Base-by-base conservation (phyloP, 2,888 invertebrate genomes). In the Tribolium freemani region DNA sequence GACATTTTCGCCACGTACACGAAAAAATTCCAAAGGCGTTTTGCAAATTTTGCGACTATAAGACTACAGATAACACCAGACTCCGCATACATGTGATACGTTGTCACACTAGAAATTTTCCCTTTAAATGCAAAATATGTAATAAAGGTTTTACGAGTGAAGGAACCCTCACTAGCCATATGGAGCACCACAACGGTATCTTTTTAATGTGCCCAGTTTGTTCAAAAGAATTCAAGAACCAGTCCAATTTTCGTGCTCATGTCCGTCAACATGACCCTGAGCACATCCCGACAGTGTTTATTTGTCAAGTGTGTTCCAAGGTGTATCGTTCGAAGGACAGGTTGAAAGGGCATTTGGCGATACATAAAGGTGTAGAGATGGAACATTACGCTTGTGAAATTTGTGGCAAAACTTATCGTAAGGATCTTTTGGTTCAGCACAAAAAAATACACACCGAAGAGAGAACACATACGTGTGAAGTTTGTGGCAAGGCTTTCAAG, bases 401-500 rank as follows among this genome's bases (percentile, higher is more conserved):
- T n/a, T n/a, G n/a, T n/a, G n/a, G n/a, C n/a, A n/a, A n/a, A n/a
- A n/a, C n/a, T n/a, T n/a, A n/a, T n/a, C n/a, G n/a, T n/a, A n/a
- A n/a, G n/a, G n/a, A n/a, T n/a, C 9, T 2, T 31, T 31, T 31
- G 31, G 2, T 1, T 31, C 31, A 1, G 38, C 38, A 38, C 8
- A 38, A 38, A n/a, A 38, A 38, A 8, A 38, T 38, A 72, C 90
- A 90, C 74, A 88, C 88, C 0, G 90, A 89, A 0, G 89, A 90
- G 70, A 89, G 89, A 63, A 84, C 84, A 3, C 84, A 84, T 69
- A 80, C 82, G 61, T 86, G 89, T 74, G 87, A 88, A 76, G 87
- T 88, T 45, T 89, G 89, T 75, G 89, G 88, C 46, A 89, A 89
- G 69, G 87, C 88, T 21, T n/a, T 89, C 72, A 88, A 88, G 81